phyloP scores from a whole-genome alignment of 2,113 vertebrate species.

The Electrona antarctica region DNA sequence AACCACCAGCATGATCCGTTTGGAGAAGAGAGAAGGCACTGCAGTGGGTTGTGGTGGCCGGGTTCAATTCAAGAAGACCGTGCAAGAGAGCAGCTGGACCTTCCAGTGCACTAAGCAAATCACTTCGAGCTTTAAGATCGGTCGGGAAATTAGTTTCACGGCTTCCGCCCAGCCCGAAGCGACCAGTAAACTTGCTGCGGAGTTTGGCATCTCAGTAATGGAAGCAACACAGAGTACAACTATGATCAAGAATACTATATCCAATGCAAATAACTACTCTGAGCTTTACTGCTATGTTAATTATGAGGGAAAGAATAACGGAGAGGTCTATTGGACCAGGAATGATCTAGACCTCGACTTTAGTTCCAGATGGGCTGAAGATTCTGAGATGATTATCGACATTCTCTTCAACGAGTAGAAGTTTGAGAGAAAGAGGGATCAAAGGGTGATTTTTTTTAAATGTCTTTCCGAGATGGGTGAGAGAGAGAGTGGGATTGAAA shows the following conservation, averaged over 20 bases:
- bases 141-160: background rate
- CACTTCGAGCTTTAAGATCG: background rate
- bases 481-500: too few relatives aligned
- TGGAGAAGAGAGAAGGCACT: background rate
- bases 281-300: slow-evolving; percentile 10
- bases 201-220: background rate
- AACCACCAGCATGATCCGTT: slow-evolving; percentile 4
- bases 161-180: background rate
- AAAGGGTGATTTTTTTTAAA: too few relatives aligned
- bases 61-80: background rate
- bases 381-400: slow-evolving; percentile 5
- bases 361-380: background rate
- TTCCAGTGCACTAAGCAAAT: background rate
- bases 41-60: slow-evolving; percentile 4
- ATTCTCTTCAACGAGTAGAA: too few relatives aligned
- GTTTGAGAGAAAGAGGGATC: too few relatives aligned
- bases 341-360: background rate
- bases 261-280: background rate
- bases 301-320: background rate
- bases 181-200: background rate
- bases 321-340: background rate
- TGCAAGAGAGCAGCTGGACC: background rate
- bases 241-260: background rate
- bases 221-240: background rate
- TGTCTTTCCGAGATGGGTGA: too few relatives aligned